These are phyloP conservation scores for Carcharodon carcharias DNA, from an alignment of 2,797 vertebrate genomes.

Conservation along the genomic window DNA sequence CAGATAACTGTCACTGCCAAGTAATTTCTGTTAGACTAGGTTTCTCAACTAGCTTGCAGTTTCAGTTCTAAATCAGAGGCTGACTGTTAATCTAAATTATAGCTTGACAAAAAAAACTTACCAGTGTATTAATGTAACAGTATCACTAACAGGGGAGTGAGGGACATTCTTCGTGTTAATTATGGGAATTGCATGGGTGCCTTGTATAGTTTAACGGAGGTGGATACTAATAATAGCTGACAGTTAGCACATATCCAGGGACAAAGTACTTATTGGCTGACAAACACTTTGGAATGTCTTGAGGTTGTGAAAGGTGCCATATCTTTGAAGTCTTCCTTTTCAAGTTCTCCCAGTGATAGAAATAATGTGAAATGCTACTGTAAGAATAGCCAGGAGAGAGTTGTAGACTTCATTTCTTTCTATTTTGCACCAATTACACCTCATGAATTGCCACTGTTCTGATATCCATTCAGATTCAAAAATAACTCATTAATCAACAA, in stretches of 20 bases:
- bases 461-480: neutral
- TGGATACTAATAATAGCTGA: conserved; percentile 8
- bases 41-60: too few relatives aligned
- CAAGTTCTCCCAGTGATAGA: neutral
- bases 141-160: neutral
- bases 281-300: neutral
- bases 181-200: neutral
- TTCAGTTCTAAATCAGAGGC: too few relatives aligned
- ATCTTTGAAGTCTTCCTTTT: neutral
- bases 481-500: neutral
- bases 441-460: neutral
- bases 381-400: neutral
- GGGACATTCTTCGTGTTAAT: neutral
- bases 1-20: too few relatives aligned
- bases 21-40: too few relatives aligned
- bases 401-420: neutral
- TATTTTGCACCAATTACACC: neutral
- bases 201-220: neutral
- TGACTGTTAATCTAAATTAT: too few relatives aligned
- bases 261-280: neutral
- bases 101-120: neutral
- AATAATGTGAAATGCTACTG: neutral
- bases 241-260: neutral
- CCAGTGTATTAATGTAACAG: neutral
- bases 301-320: neutral